Base-by-base conservation (phyloP, 2,113 vertebrate genomes). In the Phoxinus phoxinus region DNA sequence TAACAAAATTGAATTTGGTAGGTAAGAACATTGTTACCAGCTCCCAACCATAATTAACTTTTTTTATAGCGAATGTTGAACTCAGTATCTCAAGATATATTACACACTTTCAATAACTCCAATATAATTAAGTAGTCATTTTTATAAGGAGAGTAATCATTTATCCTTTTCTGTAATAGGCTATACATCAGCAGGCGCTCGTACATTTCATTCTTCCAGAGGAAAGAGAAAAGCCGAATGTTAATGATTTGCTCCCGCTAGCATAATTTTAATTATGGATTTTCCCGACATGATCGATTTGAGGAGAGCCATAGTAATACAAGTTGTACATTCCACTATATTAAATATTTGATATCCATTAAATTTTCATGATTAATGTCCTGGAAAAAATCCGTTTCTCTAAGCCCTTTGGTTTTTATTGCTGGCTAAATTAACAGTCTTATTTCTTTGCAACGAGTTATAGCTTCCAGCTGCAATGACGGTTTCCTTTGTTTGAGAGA, bases 301-400 rank as follows among this genome's bases (percentile, higher is more conserved):
- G 90, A 92, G 92, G 92, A 94, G 91, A 94, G 92, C 91, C 91
- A 92, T 91, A 93, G 93, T 95, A 94, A 94, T 95, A 95, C 92
- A 95, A 94, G 92, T 92, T 94, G 91, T 94, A 95, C 93, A 92
- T 94, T 94, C 93, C 93, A 94, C 93, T 94, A 91, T 94, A 95
- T 95, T 95, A 94, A 95, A 95, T 95, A 95, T 95, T 95, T 95
- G 93, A 95, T 94, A 94, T 93, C 91, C 93, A 94, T 95, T 93
- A 94, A 88, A 93, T 89, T 93, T 94, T 92, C 86, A 95, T 95
- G 94, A 95, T 95, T 94, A 95, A 95, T 95, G 94, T 94, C 91
- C 91, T 93, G 90, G 93, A 94, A 94, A 94, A 91, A 94, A 94
- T 94, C 92, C 74, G 92, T 94, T 95, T 94, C 92, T 93, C 91